phyloP scores from a whole-genome alignment of 2,113 vertebrate genomes.

The Cynopterus brachyotis region DNA sequence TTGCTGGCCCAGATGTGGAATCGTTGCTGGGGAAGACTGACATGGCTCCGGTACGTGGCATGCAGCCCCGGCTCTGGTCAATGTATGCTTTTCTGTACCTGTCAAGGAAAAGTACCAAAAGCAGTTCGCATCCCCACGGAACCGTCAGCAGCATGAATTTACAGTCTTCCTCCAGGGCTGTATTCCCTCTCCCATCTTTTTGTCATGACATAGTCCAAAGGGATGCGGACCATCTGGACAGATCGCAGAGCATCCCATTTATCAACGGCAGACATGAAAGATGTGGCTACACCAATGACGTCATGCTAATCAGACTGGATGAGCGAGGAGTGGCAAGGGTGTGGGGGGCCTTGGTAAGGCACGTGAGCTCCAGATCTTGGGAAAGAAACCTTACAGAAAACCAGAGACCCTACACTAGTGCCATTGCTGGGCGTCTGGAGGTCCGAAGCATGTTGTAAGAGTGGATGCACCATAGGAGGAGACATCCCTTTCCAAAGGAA shows the following conservation, averaged over 20 bases:
- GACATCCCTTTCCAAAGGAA: not conserved
- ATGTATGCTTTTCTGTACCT: not conserved
- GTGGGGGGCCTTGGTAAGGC: not conserved
- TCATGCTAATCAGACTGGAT: not conserved
- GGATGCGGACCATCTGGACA: not conserved
- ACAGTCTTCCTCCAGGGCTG: not conserved
- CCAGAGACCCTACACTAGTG: not conserved
- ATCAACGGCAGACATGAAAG: not conserved
- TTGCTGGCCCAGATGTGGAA: not conserved
- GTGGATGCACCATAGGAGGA: not conserved
- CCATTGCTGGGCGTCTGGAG: not conserved
- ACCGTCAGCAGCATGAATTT: not conserved
- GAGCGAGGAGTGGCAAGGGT: not conserved
- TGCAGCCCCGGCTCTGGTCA: accelerated
- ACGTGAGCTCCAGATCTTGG: not conserved
- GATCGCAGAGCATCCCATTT: not conserved
- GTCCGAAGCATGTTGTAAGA: not conserved
- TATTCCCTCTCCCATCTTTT: not conserved
- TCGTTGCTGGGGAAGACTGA: not conserved
- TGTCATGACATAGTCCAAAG: not conserved
- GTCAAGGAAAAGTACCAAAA: not conserved
- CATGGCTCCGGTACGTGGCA: not conserved
- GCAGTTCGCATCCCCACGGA: not conserved
- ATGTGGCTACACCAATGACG: not conserved
- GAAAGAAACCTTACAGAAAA: not conserved